Base-by-base conservation (phyloP, 2,888 invertebrate genomes). In the Sympetrum striolatum region DNA sequence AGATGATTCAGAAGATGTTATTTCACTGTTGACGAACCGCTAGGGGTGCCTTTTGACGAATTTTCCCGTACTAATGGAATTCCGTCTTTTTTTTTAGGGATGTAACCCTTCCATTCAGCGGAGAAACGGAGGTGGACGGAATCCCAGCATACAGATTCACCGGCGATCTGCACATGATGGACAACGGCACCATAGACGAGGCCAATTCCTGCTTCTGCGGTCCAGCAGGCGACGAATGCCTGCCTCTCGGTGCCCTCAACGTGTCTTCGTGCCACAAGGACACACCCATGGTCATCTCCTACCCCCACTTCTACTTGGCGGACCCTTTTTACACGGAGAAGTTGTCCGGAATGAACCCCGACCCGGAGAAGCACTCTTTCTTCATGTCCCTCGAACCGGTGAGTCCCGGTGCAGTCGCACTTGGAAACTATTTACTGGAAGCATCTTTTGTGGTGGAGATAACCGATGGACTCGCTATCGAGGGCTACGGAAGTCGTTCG, bases 261-360 rank as follows among this genome's bases (percentile, higher is more conserved):
- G 95, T 97, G n/a, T 97, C 97, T 0, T 94, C 96, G 0, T 98
- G 97, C 92, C 95, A 97, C 90, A 97, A 92, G 93, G 97, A 97
- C 8, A 96, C 98, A 0, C 98, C 98, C 0, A 96, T 97, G 0
- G 97, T 97, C 93, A 95, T 97, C 92, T 97, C 98, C 0, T 95
- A 97, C 92, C 98, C 98, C 0, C 98, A 98, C 94, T 98, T 97
- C 94, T 95, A 96, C 93, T 95, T 96, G 92, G 98, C 96, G 0
- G 98, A 98, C 94, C 95, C 96, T 0, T 94, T 94, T 91, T 96
- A 97, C 91, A 92, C 94, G 22, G 94, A 96, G 18, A 94, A 94
- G 81, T 95, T 98, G 0, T 94, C 95, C 0, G 98, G 98, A 0
- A 92, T 98, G 93, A 92, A 94, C 1, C 97, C 98, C 0, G 95